Base-by-base conservation (phyloP, 1,140 invertebrate species). In the Aphidius gifuensis region DNA sequence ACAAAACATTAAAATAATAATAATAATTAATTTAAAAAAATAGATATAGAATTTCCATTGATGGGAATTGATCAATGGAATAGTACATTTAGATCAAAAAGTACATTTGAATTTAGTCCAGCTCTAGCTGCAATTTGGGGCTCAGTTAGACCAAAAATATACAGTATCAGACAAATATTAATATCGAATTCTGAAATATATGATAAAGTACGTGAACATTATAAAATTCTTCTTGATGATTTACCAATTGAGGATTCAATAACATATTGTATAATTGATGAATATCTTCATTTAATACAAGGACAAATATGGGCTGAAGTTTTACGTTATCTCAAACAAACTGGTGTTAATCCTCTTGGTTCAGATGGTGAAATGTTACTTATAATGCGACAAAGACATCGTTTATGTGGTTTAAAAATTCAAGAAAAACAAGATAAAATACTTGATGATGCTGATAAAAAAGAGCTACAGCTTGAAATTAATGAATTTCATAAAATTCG, bases 251-350 rank as follows among this genome's bases (percentile, higher is more conserved):
- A 73, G 54, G 75, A 77, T 66, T 23, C 53, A 38, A 67, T 75
- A 39, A 75, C 75, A 9, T 63, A 72, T 57, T 71, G 64, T 21
- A 58, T 54, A 42, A 62, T 70, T 5, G 64, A 74, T 49, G 58
- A 71, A 39, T 75, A 73, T 53, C 74, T 71, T 45, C 57, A 54
- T 45, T 55, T 77, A 23, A 70, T 69, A n/a, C 64, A 71, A 53
- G 72, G 71, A 6, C 65, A 77, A 54, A 57, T 71, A 8, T 75
- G 75, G 75, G 51, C 61, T 39, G 73, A 77, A 51, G 53, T 77
- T 6, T 39, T 48, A 2, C 67, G 49, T 46, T 69, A 70, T 60
- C 58, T 77, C 9, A 63, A 70, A 40, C 66, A 73, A 49, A 50
- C 42, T n/a, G 69, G 66, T 2, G 49, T 74, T 1, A 68, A 53